Conservation (phyloP, 2,797 vertebrate species). For the Rhinoraja longicauda region DNA sequence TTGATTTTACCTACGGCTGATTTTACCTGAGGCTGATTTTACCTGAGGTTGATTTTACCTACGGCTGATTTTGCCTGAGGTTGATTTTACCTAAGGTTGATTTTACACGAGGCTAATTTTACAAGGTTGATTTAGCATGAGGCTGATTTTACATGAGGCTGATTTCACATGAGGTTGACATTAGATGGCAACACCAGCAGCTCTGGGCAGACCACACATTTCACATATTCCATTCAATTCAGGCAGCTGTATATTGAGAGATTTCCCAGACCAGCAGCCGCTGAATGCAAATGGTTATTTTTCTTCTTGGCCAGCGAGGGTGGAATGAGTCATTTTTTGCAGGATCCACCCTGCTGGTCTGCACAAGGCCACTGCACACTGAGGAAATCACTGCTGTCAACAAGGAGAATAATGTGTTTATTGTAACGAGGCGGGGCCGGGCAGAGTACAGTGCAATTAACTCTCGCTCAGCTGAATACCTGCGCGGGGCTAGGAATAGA, state of each 20-base stretch:
- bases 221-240: not conserved
- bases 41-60: too few species aligned
- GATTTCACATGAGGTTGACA: too few species aligned
- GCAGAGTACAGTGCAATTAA: not conserved
- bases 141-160: too few species aligned
- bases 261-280: not conserved
- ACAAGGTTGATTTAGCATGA: too few species aligned
- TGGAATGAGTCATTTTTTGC: conserved; percentile 18
- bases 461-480: not conserved
- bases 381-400: conserved; percentile 26
- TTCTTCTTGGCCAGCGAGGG: not conserved
- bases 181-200: not conserved
- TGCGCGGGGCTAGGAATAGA: not conserved
- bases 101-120: too few species aligned
- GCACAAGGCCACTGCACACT: not conserved
- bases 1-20: too few species aligned
- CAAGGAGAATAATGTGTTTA: conserved; percentile 5
- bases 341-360: not conserved
- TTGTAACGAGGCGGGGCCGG: not conserved
- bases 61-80: too few species aligned
- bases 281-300: conserved; percentile 3
- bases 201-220: too few species aligned
- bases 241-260: not conserved
- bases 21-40: too few species aligned
- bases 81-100: too few species aligned